Percentiles rank a stretch among this genome's conserved stretches.
Conservation (phyloP, 2,113 vertebrate genomes). For the Halichoerus grypus region DNA sequence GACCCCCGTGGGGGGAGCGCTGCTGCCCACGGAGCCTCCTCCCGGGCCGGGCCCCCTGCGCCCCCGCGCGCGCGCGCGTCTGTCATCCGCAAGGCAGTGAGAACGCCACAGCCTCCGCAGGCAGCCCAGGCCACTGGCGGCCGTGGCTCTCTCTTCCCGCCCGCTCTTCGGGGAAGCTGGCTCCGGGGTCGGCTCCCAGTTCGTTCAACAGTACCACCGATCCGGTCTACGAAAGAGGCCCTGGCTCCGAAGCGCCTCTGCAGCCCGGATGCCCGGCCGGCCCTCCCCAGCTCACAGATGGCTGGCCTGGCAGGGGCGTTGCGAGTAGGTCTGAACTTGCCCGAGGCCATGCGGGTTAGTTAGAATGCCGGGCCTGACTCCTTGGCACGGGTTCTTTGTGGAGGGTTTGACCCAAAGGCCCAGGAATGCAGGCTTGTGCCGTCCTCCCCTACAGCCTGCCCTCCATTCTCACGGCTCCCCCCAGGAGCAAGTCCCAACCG, state of each 20-base stretch:
- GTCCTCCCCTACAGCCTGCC: neutral
- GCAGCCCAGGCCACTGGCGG: neutral
- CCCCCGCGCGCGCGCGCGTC: fast-evolving
- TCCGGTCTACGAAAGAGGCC: neutral
- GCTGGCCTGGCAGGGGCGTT: neutral
- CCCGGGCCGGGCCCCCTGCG: fast-evolving
- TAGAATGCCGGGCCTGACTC: conserved; percentile 17
- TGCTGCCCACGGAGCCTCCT: neutral
- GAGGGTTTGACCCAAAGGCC: conserved; percentile 10
- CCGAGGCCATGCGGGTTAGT: neutral
- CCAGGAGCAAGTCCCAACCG: neutral
- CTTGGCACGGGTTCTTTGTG: conserved; percentile 22
- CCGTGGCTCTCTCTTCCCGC: neutral
- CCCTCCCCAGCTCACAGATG: neutral
- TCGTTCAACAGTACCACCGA: neutral
- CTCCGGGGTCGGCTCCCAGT: neutral
- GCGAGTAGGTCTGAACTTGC: neutral
- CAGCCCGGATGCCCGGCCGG: neutral
- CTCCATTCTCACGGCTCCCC: neutral
- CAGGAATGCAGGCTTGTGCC: neutral
- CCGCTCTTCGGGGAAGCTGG: neutral
- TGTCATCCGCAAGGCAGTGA: conserved; percentile 6
- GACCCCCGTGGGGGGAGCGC: neutral
- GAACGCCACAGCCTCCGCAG: neutral
- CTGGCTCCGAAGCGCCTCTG: neutral